A percentile compares a stretch with the other conserved stretches of the same genome.
These are phyloP conservation scores for Serranus cabrilla DNA, from an alignment of 2,797 vertebrate genomes.

Conservation along the genomic window DNA sequence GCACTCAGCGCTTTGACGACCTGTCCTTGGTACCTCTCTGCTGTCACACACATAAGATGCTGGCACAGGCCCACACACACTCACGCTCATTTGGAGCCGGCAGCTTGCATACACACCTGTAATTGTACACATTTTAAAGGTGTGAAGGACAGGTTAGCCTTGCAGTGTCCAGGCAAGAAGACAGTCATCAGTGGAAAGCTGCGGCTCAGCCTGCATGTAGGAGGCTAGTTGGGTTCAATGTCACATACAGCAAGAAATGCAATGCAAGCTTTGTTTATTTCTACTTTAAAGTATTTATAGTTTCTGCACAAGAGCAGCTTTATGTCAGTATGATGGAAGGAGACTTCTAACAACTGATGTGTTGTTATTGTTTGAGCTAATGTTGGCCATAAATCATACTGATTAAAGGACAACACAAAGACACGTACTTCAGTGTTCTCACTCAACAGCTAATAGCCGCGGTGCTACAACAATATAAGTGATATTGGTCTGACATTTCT, in stretches of 20 bases:
- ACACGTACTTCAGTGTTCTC: background rate
- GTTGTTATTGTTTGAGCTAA: constrained; percentile 6
- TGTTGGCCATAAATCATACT: background rate
- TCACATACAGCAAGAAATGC: background rate
- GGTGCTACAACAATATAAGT: background rate
- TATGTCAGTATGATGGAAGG: background rate
- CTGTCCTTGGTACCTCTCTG: constrained; percentile 48
- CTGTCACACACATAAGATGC: constrained; percentile 27
- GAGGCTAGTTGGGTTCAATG: background rate
- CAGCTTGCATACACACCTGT: constrained; percentile 14
- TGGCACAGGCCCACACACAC: background rate
- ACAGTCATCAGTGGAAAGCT: background rate
- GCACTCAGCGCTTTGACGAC: constrained; percentile 52
- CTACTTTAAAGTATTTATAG: background rate
- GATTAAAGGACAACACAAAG: background rate
- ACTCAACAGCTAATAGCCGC: background rate
- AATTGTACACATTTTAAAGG: constrained; percentile 3
- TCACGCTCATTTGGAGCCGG: constrained; percentile 11
- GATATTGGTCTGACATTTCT: background rate
- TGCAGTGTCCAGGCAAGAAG: constrained; percentile 10
- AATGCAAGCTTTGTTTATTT: background rate
- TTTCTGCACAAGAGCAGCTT: background rate
- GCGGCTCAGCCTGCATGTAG: constrained; percentile 1
- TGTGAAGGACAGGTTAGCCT: constrained; percentile 38
- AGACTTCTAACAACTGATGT: background rate